These are phyloP conservation scores for Tonatia bakeri DNA, from an alignment of 2,113 vertebrate genomes.

Conservation along the genomic window DNA sequence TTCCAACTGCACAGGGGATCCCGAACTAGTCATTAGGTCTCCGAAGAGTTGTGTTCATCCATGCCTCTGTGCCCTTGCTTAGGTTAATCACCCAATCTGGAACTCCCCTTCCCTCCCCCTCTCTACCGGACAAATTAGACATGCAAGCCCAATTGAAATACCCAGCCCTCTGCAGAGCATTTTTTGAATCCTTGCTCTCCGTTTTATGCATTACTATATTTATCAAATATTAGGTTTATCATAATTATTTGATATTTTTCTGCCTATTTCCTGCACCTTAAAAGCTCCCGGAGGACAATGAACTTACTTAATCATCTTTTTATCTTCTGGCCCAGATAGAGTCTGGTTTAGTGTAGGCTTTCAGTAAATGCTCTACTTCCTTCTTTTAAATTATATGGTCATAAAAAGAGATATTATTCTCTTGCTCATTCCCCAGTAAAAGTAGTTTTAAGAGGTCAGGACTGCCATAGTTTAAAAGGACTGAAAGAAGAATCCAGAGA, in stretches of 20 bases:
- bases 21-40: not conserved
- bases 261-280: not conserved
- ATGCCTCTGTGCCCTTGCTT: not conserved
- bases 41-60: not conserved
- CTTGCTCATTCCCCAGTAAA: constrained; percentile 35
- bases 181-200: not conserved
- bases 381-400: constrained; percentile 36
- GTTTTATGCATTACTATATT: not conserved
- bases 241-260: not conserved
- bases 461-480: constrained; percentile 38
- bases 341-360: not conserved
- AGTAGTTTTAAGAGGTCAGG: constrained; percentile 54
- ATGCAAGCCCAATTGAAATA: not conserved
- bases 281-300: not conserved
- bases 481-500: not conserved
- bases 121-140: not conserved
- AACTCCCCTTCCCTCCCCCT: not conserved
- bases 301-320: not conserved
- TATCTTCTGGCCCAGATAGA: not conserved
- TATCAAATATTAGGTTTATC: not conserved
- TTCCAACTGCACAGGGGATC: not conserved
- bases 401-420: constrained; percentile 24
- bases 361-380: not conserved
- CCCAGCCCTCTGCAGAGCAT: not conserved
- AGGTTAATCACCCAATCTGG: not conserved